Percentiles rank a stretch among this genome's conserved stretches.
phyloP scores from a whole-genome alignment of 2,888 invertebrate genomes.

The Dynastes hyllus region DNA sequence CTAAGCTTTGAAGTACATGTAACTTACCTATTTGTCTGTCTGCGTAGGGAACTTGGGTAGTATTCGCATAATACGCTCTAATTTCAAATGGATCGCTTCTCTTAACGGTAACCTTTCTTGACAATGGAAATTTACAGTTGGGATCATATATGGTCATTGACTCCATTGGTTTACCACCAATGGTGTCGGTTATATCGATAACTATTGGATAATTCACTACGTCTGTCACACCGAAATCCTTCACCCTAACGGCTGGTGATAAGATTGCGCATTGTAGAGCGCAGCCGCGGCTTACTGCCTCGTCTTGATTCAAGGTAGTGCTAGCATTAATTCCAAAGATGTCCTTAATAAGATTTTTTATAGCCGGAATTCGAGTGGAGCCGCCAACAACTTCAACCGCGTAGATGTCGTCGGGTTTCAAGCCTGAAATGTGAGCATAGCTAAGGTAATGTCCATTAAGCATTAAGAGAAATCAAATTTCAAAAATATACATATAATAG shows the following conservation, averaged over 20 bases:
- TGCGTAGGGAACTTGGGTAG: constrained; percentile 82
- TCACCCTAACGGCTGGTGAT: constrained; percentile 96
- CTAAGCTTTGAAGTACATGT: no score
- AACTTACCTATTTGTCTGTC: constrained; percentile 84
- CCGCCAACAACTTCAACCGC: constrained; percentile 98
- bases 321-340: constrained; percentile 90
- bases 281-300: constrained; percentile 97
- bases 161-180: constrained; percentile 77
- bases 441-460: background rate
- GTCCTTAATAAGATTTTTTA: constrained; percentile 91
- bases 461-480: no score
- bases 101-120: constrained; percentile 95
- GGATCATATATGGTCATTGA: constrained; percentile 94
- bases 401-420: constrained; percentile 89
- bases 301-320: constrained; percentile 98
- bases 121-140: constrained; percentile 93
- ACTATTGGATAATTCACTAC: constrained; percentile 92
- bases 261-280: constrained; percentile 98
- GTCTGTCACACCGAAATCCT: constrained; percentile 96
- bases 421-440: constrained; percentile 73
- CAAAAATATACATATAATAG: no score
- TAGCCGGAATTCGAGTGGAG: constrained; percentile 93
- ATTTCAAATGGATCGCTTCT: constrained; percentile 91
- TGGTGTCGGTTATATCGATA: constrained; percentile 82
- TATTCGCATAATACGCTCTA: constrained; percentile 84